These are phyloP conservation scores for Drosophila fungiperda DNA, from an alignment of 2,888 invertebrate genomes.

Conservation along the genomic window DNA sequence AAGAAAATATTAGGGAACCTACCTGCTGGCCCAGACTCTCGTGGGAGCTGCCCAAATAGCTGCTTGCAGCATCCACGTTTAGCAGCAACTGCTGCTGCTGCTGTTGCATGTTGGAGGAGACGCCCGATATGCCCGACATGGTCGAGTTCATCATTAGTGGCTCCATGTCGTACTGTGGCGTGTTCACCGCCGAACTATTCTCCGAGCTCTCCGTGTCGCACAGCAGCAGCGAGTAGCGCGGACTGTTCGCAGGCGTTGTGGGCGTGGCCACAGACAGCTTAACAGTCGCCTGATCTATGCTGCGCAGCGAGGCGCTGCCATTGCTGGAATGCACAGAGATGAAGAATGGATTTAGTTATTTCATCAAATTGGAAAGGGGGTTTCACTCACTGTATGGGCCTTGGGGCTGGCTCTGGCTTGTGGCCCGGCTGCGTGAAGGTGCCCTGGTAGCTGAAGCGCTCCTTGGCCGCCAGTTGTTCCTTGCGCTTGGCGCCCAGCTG, in stretches of 20 bases:
- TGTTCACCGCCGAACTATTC: constrained; percentile 84
- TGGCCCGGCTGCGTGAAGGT: constrained; percentile 53
- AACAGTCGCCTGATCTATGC: constrained; percentile 48
- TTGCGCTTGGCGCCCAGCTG: constrained; percentile 84
- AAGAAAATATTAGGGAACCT: constrained; percentile 18
- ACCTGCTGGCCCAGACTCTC: constrained; percentile 83
- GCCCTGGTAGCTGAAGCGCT: constrained; percentile 85
- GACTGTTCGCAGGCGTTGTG: constrained; percentile 84
- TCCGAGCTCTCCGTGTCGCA: constrained; percentile 85
- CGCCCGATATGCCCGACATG: constrained; percentile 77
- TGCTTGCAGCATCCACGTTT: constrained; percentile 71
- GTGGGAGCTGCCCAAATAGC: constrained; percentile 80
- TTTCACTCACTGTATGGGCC: constrained; percentile 39
- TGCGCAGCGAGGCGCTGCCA: constrained; percentile 33
- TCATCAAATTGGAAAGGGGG: neutral
- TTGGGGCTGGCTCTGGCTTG: constrained; percentile 39
- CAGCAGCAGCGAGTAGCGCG: constrained; percentile 85
- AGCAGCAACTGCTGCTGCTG: constrained; percentile 74
- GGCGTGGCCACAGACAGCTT: constrained; percentile 83
- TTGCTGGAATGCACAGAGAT: constrained; percentile 15
- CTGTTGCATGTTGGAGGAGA: constrained; percentile 78
- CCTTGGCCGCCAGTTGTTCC: constrained; percentile 82
- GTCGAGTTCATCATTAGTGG: constrained; percentile 80
- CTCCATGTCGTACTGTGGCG: constrained; percentile 85
- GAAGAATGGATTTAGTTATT: neutral